Evolutionary conservation across 1,140 invertebrate species (phyloP), one percentile per base, ranked within the genome.

Genomic region (Ectropis grisescens): DNA sequence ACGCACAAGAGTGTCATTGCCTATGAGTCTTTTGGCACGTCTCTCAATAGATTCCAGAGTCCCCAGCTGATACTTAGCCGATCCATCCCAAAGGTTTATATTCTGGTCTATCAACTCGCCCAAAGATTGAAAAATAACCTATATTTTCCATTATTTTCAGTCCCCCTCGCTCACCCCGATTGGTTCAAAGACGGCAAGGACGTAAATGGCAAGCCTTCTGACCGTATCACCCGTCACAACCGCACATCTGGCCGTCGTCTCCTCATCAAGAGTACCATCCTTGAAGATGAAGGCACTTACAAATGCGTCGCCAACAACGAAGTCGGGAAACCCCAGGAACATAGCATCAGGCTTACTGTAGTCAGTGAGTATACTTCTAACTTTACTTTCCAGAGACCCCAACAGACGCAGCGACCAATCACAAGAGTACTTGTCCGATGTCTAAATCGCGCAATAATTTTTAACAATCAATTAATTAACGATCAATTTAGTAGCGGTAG

Each of bases 291-390:
- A 30, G 94, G 93, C 2, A 91, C 90, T 0, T 96, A 95, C 66
- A 93, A 92, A 46, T 97, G 94, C 61, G 88, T 94, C 8, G 93
- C 93, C 19, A 90, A 95, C 61, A 96, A 96, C 68, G 90, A 86
- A 25, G 91, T 94, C 14, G 92, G 93, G 1, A 85, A 86, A 47
- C 91, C 90, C 0, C 36, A 57, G 36, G 37, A 49, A 5, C 62
- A 72, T 33, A 57, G 40, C 0, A 54, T 78, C 29, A 47, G 52
- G 4, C 27, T 78, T 1, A 56, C 42, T 30, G 66, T 78, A 30
- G 55, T 68, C 25, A 51, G 72, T 78, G 11, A 70, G 69, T 68
- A 59, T 46, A 22, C 19, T n/a, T n/a, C n/a, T n/a, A n/a, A n/a
- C n/a, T n/a, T n/a, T n/a, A n/a, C 19, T 22, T 22, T 9, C 4